These are phyloP conservation scores for Pristionchus entomophagus DNA, from an alignment of 2,888 invertebrate genomes.

Conservation along the genomic window DNA sequence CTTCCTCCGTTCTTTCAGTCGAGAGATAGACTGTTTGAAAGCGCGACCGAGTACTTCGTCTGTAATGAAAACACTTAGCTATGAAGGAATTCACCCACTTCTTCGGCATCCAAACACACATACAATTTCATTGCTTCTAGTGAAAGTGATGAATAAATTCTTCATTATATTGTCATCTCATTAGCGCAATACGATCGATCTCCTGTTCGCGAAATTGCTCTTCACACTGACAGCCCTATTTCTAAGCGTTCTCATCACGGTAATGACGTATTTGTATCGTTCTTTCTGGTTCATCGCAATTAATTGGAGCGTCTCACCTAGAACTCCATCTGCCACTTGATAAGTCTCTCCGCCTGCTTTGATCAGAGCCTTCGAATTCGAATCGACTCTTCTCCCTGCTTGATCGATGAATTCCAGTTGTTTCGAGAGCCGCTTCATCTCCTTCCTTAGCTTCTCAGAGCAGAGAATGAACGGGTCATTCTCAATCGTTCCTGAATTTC, in stretches of 20 bases:
- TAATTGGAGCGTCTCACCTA: too few relatives aligned
- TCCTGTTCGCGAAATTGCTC: too few relatives aligned
- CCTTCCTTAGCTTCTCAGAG: constrained; percentile 42
- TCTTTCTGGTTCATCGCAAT: too few relatives aligned
- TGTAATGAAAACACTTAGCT: neutral
- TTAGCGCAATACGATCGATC: too few relatives aligned
- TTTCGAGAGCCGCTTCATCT: constrained; percentile 25
- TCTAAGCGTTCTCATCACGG: too few relatives aligned
- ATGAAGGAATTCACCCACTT: too few relatives aligned
- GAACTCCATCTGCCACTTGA: constrained; percentile 34
- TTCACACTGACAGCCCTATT: too few relatives aligned
- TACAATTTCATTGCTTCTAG: too few relatives aligned
- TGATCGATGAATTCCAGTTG: constrained; percentile 34
- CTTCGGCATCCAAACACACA: neutral
- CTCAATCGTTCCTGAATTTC: constrained; percentile 51
- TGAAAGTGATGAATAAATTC: too few relatives aligned
- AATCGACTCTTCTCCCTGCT: neutral
- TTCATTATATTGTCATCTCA: too few relatives aligned
- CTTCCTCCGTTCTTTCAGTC: constrained; percentile 26
- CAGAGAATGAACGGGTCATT: constrained; percentile 56
- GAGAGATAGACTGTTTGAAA: constrained; percentile 1
- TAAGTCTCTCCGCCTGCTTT: constrained; percentile 12
- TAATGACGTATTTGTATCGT: too few relatives aligned
- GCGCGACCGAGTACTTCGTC: constrained; percentile 41
- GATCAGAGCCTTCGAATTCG: constrained; percentile 20